Base-by-base conservation (phyloP, 2,797 vertebrate species). In the Furcifer pardalis region DNA sequence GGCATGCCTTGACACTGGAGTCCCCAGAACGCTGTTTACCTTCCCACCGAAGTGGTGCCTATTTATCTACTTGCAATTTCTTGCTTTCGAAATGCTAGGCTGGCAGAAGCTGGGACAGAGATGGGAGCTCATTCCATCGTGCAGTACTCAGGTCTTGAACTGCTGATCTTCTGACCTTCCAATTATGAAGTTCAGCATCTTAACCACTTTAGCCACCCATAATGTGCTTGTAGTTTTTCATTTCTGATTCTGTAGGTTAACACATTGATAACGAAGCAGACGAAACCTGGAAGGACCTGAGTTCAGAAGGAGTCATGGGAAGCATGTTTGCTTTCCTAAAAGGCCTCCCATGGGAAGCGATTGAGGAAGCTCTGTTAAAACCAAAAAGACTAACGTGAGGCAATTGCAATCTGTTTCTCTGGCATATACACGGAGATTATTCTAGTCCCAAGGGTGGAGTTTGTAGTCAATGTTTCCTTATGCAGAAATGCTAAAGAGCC, bases 371-470 rank as follows among this genome's bases (percentile, higher is more conserved):
- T 68, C 21, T 69, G 25, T n/a, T 37, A 52, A 44, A 81, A 32
- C 76, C 30, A 46, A 32, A 85, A 42, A 52, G 19, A 68, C 21
- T 80, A 56, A 66, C 46, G 65, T 74, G 77, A 85, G 46, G 62
- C 40, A 84, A 73, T 59, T 13, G n/a, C 77, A 56, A 1, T 79
- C 40, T 73, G 21, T 32, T 37, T 63, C 25, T 75, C 44, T 73
- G 30, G 59, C 62, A 44, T 80, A 44, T 59, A 66, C 49, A 30
- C 44, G 62, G 46, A 66, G 32, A 85, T 80, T 32, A 37, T 59
- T 46, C 75, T 68, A 60, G n/a, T 81, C 84, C 32, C 84, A 40
- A 85, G 40, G n/a, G 71, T 66, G 46, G 65, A 46, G 65, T 68
- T 81, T 46, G 68, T 76, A 27, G 68, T 69, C 60, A 85, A 49